Evolutionary conservation across 2,113 vertebrate genomes (phyloP).

Genomic region (Oncorhynchus gorbuscha): DNA sequence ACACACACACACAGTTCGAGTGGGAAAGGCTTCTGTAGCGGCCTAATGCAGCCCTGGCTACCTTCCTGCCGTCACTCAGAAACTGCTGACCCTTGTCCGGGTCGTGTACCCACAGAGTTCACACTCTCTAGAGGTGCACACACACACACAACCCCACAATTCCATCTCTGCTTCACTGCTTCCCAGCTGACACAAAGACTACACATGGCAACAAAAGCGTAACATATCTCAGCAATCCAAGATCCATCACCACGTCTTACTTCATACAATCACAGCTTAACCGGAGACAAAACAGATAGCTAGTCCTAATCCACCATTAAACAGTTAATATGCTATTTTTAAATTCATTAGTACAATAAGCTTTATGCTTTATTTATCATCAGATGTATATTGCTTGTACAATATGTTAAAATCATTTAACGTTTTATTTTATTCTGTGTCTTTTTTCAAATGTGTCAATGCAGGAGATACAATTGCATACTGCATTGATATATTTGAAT

Average conservation of each 20-base stretch:
- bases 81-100: constrained; percentile 40
- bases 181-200: constrained; percentile 7
- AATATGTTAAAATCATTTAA: too few relatives aligned
- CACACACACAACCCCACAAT: constrained; percentile 12
- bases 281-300: not conserved
- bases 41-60: constrained; percentile 9
- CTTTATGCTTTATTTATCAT: too few relatives aligned
- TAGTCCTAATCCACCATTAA: too few relatives aligned
- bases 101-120: constrained; percentile 23
- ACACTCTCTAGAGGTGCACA: not conserved
- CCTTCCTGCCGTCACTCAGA: constrained; percentile 43
- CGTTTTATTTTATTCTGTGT: too few relatives aligned
- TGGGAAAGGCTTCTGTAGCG: constrained; percentile 9
- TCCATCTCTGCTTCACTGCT: constrained; percentile 7
- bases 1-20: constrained; percentile 12
- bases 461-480: too few relatives aligned
- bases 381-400: too few relatives aligned
- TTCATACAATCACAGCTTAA: not conserved
- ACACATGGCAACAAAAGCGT: not conserved
- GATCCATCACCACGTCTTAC: not conserved
- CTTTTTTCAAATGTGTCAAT: not conserved
- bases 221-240: not conserved
- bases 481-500: too few relatives aligned
- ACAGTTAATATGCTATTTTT: too few relatives aligned
- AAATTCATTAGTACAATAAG: too few relatives aligned